Conservation (phyloP, 1,140 invertebrate species). For the Teleopsis dalmanni region DNA sequence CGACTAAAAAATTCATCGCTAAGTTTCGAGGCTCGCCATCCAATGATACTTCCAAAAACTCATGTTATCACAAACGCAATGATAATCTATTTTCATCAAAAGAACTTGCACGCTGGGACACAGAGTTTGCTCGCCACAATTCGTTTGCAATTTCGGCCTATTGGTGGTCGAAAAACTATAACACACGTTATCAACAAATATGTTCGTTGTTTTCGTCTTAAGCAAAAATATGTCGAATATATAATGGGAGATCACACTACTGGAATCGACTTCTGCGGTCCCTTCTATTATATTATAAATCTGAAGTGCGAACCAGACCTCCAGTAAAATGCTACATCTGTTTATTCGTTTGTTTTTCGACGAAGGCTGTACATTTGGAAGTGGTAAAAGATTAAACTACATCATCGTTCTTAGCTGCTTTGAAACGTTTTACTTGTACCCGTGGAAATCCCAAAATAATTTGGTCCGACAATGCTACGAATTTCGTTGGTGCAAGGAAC, state of each 20-base stretch:
- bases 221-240: conserved; percentile 2
- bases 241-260: too few relatives aligned
- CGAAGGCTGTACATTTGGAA: conserved; percentile 33
- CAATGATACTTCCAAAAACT: conserved; percentile 10
- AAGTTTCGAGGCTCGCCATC: conserved; percentile 9
- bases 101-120: conserved; percentile 9
- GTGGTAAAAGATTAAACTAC: conserved; percentile 23
- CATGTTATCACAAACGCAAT: conserved; percentile 4
- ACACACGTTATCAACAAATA: conserved; percentile 4
- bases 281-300: background rate
- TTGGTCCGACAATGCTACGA: conserved; percentile 3
- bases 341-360: background rate
- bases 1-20: conserved; percentile 19
- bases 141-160: conserved; percentile 8
- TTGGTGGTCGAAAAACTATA: conserved; percentile 9
- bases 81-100: conserved; percentile 8
- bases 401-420: conserved; percentile 26
- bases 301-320: background rate
- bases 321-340: background rate
- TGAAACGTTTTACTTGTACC: conserved; percentile 29
- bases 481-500: conserved; percentile 8
- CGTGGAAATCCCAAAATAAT: conserved; percentile 19
- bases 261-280: background rate
- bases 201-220: conserved; percentile 4
- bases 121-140: conserved; percentile 3